These are phyloP conservation scores for Heliocidaris erythrogramma DNA, from an alignment of 35 echinoderm and acorn worm species.

Conservation along the genomic window DNA sequence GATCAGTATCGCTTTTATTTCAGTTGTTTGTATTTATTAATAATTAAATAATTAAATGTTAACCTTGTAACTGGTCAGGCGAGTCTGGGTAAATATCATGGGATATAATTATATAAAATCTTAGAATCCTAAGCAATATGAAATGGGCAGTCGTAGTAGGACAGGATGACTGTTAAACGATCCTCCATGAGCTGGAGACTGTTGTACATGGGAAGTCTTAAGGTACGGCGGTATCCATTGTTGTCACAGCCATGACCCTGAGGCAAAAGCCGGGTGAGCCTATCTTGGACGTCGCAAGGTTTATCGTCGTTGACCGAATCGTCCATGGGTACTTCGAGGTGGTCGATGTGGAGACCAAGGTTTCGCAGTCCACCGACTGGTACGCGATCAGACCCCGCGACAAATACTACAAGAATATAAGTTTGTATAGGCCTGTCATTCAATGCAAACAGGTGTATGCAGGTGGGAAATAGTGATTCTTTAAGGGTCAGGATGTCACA, in stretches of 20 bases:
- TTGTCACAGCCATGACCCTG: background rate
- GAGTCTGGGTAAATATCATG: no score
- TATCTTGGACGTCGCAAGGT: background rate
- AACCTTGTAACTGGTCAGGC: no score
- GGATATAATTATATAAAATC: no score
- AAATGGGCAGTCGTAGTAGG: background rate
- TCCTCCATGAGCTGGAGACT: background rate
- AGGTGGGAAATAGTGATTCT: no score
- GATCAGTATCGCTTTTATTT: no score
- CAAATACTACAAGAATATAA: background rate
- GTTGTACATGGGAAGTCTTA: background rate
- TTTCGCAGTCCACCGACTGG: background rate
- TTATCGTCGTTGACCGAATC: background rate
- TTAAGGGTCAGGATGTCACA: no score
- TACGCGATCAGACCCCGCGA: background rate
- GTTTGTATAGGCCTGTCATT: no score
- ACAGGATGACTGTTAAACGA: background rate
- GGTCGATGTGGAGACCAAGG: background rate
- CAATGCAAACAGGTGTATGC: no score
- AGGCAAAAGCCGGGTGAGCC: background rate
- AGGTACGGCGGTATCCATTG: background rate
- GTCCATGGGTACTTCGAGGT: background rate
- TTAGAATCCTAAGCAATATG: background rate
- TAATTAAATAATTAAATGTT: no score
- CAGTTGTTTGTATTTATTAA: no score